Conservation (phyloP, 2,113 vertebrate genomes). For the Nestor notabilis region DNA sequence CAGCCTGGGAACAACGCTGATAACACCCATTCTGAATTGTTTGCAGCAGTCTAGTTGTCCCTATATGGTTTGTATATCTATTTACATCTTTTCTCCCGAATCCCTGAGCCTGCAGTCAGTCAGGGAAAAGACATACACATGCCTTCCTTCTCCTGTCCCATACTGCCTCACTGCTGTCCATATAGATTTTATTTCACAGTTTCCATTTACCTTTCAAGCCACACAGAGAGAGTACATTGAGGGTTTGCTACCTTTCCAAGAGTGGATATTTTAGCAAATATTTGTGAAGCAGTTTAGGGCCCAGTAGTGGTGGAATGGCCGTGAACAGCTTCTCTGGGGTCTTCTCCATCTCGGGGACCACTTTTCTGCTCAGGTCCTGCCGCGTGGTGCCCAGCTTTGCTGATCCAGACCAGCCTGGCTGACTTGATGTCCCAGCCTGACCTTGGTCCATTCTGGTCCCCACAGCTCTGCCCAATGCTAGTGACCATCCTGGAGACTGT, state of each 20-base stretch:
- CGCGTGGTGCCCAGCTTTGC: accelerated
- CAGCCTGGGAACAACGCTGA: too few relatives aligned
- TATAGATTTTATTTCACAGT: neutral
- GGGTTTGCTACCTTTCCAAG: neutral
- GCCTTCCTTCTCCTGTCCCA: neutral
- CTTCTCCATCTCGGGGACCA: accelerated
- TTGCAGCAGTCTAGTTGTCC: neutral
- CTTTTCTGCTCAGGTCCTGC: neutral
- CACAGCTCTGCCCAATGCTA: accelerated
- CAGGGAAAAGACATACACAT: neutral
- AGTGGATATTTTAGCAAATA: neutral
- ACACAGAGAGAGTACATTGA: accelerated
- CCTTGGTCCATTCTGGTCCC: accelerated
- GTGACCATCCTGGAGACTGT: accelerated
- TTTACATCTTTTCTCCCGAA: neutral
- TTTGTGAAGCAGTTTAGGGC: neutral
- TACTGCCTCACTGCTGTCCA: neutral
- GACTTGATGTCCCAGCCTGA: neutral
- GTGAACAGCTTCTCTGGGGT: accelerated
- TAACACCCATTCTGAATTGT: neutral
- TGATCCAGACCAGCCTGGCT: too few relatives aligned
- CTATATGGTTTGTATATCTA: neutral
- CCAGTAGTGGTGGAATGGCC: accelerated
- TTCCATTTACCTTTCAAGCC: neutral
- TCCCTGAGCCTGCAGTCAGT: neutral